These are phyloP conservation scores for Eudasyphora cyanicolor DNA, from an alignment of 2,888 invertebrate genomes.

Conservation along the genomic window DNA sequence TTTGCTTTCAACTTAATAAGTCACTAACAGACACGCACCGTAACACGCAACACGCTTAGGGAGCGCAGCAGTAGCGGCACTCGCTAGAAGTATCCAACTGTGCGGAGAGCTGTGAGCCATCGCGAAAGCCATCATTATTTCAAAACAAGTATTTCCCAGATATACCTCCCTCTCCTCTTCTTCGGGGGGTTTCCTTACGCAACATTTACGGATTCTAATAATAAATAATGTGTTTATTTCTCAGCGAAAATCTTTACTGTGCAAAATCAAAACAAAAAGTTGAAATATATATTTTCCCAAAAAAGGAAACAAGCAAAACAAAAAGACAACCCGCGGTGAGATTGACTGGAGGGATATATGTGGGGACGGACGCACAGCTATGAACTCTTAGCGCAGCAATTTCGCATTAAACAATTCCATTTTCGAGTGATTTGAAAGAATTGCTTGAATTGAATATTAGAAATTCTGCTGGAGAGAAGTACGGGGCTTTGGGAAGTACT, in stretches of 20 bases:
- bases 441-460: neutral
- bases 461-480: neutral
- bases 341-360: neutral
- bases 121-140: neutral
- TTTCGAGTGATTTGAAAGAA: constrained; percentile 1
- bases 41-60: neutral
- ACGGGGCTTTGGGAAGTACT: too few relatives aligned
- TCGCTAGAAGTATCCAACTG: constrained; percentile 5
- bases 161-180: neutral
- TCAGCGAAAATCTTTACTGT: neutral
- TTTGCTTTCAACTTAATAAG: constrained; percentile 10
- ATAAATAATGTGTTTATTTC: constrained; percentile 12
- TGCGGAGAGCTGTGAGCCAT: neutral
- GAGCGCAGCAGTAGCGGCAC: too few relatives aligned
- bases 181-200: neutral
- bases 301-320: neutral
- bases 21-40: neutral
- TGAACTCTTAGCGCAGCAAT: neutral
- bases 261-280: neutral
- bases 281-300: neutral
- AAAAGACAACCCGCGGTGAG: neutral
- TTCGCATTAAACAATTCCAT: neutral
- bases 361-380: neutral
- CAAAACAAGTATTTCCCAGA: constrained; percentile 2
- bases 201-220: constrained; percentile 5